Percentiles rank a stretch among this genome's conserved stretches.
These are phyloP conservation scores for Pitangus sulphuratus DNA, from an alignment of 2,797 vertebrate species.

Conservation along the genomic window DNA sequence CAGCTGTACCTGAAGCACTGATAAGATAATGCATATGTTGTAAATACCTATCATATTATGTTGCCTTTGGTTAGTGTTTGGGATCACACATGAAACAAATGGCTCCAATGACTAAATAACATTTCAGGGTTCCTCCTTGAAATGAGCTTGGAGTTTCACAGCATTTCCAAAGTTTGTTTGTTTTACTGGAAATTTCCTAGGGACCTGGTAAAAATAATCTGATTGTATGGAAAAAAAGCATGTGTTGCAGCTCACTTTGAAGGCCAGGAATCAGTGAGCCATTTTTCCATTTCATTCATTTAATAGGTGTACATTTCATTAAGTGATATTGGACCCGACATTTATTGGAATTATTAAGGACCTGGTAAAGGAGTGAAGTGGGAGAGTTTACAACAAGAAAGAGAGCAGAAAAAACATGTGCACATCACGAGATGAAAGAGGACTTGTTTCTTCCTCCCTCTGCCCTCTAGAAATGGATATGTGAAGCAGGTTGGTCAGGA, in stretches of 20 bases:
- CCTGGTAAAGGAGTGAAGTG: background rate
- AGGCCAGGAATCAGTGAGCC: background rate
- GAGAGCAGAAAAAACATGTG: background rate
- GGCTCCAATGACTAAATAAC: conserved; percentile 21
- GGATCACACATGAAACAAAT: conserved; percentile 22
- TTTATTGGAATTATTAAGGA: conserved; percentile 31
- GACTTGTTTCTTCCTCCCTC: background rate
- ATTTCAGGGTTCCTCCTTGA: background rate
- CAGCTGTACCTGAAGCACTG: conserved; percentile 64
- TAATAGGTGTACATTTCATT: background rate
- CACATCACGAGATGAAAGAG: background rate
- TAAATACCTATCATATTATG: conserved; percentile 67
- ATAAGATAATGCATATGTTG: conserved; percentile 67
- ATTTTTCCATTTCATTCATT: background rate
- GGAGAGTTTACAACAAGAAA: background rate
- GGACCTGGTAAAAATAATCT: background rate
- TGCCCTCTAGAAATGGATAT: background rate
- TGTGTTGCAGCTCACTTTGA: background rate
- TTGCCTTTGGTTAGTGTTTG: conserved; percentile 43
- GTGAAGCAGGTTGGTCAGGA: background rate
- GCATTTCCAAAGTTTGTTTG: background rate
- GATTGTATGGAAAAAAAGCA: background rate
- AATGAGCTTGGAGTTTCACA: background rate
- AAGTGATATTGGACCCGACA: conserved; percentile 16
- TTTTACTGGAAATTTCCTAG: conserved; percentile 24